Base-by-base conservation (phyloP, 1,140 invertebrate genomes). In the Palaemon carinicauda region DNA sequence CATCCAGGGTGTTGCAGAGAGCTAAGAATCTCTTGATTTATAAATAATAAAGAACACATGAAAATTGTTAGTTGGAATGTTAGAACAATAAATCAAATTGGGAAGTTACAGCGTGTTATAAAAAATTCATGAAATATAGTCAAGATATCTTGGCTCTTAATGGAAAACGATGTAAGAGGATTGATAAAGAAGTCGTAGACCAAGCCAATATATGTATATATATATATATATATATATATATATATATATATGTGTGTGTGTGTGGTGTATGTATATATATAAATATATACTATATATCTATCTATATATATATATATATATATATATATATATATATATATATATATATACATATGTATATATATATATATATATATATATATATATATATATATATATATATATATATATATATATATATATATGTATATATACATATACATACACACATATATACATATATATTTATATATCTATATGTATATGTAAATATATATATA, bases 301-400 rank as follows among this genome's bases (percentile, higher is more conserved):
- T 60, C 3, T 60, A 60, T 60, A 60, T 60, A 60, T 60, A 60
- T 60, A 60, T 24, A 60, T 60, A 60, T 60, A 60, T 60, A 60
- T 60, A 60, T 60, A 60, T 60, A 60, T 60, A 60, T 60, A 60
- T 60, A 60, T 60, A 60, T 60, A 60, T 60, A 60, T 60, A 60
- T 60, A 60, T 60, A 60, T 60, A 60, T 60, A 60, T 60, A 60
- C 14, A 60, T 60, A 60, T 60, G 14, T 60, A 14, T 60, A 14
- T 60, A 14, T 60, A 14, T 60, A 14, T 60, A 14, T 60, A 60
- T 60, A 60, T 60, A 60, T 24, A 60, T 60, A 60, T 60, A 60
- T 60, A 60, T 60, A 60, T 60, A 60, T 60, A 60, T 24, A 60
- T 60, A 60, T 24, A 60, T 24, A 60, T 24, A 60, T 60, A 60